Evolutionary conservation across 2,797 vertebrate species (phyloP).

Genomic region (Gambusia yucatana): DNA sequence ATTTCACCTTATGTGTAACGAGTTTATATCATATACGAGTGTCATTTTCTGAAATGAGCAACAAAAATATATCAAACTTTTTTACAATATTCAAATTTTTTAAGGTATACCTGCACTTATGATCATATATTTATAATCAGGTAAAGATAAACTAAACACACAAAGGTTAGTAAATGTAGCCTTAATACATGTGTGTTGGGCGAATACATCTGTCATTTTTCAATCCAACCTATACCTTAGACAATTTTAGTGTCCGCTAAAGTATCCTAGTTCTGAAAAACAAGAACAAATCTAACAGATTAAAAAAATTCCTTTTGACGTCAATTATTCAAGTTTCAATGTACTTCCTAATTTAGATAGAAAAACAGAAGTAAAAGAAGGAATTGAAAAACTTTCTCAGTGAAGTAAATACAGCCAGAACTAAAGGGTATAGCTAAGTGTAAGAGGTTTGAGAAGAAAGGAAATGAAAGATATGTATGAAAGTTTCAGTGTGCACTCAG

Average conservation of each 20-base stretch:
- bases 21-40: not conserved
- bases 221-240: not conserved
- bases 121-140: too few relatives aligned
- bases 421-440: not conserved
- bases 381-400: constrained; percentile 8
- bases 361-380: constrained; percentile 21
- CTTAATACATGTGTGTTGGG: not conserved
- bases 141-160: too few relatives aligned
- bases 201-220: not conserved
- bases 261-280: not conserved
- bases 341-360: not conserved
- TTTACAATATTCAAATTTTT: not conserved
- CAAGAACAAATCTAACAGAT: not conserved
- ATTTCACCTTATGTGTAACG: not conserved
- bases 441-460: not conserved
- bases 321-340: not conserved
- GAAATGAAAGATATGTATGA: constrained; percentile 12
- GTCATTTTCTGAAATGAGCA: not conserved
- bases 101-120: not conserved
- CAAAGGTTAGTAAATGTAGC: not conserved
- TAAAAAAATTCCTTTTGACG: not conserved
- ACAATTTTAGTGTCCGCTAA: not conserved
- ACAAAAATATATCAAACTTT: too few relatives aligned
- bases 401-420: not conserved
- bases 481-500: not conserved